Evolutionary conservation across 1,140 invertebrate species (phyloP), one percentile per base, ranked within the genome.

Genomic region (Pristionchus pacificus): DNA sequence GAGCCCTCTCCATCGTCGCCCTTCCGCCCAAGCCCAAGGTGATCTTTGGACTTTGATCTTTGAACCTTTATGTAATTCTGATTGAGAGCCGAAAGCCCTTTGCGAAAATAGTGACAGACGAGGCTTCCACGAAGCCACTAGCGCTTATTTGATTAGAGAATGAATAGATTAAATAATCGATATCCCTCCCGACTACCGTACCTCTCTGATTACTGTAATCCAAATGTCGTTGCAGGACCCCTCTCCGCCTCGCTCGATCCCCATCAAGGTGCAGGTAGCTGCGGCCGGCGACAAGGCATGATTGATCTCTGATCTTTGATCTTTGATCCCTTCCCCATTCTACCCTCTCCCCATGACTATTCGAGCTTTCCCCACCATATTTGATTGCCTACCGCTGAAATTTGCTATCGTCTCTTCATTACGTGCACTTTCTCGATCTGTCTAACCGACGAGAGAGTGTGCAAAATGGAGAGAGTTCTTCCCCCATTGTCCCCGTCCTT

Each of bases 1-100:
- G 75, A 1, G 58, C 60, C 28, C 60, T 76, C 58, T 66, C 69
- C 14, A 76, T 76, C n/a, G 71, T 62, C 15, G 75, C 75, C 1
- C 68, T 69, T n/a, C 65, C 74, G 2, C 74, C 74, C 10, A 60
- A 75, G 58, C 69, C 69, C n/a, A 71, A 71, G 70, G 63, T 65
- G n/a, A n/a, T n/a, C n/a, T n/a, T n/a, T n/a, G n/a, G n/a, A n/a
- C n/a, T n/a, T n/a, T n/a, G n/a, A n/a, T n/a, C n/a, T n/a, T n/a
- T n/a, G n/a, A n/a, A n/a, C n/a, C n/a, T n/a, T n/a, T n/a, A n/a
- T n/a, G n/a, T n/a, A n/a, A n/a, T n/a, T n/a, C n/a, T n/a, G n/a
- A n/a, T n/a, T n/a, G n/a, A n/a, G n/a, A 31, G n/a, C 63, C n/a
- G 10, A n/a, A 38, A 38, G 55, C n/a, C 63, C 15, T 33, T 38